Evolutionary conservation across 2,113 vertebrate genomes (phyloP), one percentile per base, ranked within the genome.

Genomic region (Ranitomeya variabilis): DNA sequence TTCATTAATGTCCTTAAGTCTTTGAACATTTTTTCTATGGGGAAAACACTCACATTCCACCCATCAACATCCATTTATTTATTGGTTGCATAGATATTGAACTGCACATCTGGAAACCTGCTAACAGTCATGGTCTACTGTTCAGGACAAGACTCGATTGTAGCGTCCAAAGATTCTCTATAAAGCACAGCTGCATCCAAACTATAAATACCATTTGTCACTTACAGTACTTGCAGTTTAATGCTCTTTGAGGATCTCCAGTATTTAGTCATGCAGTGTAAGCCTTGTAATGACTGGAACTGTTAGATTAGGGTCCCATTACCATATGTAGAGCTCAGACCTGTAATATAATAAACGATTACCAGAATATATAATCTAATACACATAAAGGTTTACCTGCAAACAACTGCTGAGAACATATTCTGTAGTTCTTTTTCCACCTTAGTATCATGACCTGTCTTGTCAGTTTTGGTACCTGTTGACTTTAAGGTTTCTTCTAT

Each of bases 41-140:
- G 92, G 88, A 91, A 92, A 91, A 92, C 91, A 87, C 92, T 93
- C 90, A 87, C 91, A 91, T 92, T 93, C 92, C 91, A 89, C 0
- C 81, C 89, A 88, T 91, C 91, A 13, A 85, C 54, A 81, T 92
- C 88, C 87, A 91, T 91, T 92, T 92, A 93, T 92, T 94, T 93
- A 92, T 93, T 92, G 88, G 90, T 92, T 90, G 82, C 83, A 88
- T 91, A 82, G 88, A 88, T 92, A 90, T 90, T 7, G 45, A 91
- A 87, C 89, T 90, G 86, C 90, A 92, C 91, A 93, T 92, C 92
- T 94, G 92, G 93, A 94, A 91, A 89, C 87, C 86, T 91, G 69
- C 90, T 92, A 90, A 83, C 77, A 90, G 57, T 77, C 31, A 52
- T 12, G 86, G 87, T 91, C 91, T 93, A 92, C 92, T 92, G 91